These are phyloP conservation scores for Silurus glanis DNA, from an alignment of 2,113 vertebrate species.

Conservation along the genomic window DNA sequence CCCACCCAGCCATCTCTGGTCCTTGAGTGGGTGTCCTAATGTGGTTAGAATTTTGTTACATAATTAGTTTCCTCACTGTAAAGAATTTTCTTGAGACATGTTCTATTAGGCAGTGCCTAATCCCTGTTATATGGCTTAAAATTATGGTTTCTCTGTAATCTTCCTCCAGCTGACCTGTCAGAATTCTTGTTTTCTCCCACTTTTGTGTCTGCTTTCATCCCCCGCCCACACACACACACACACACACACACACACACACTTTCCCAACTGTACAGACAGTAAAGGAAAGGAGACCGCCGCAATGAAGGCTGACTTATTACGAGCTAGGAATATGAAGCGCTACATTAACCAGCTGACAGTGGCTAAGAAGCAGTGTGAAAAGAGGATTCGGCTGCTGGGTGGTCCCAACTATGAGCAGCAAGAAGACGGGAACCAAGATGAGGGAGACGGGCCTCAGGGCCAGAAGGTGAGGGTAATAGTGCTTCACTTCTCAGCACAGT, in stretches of 20 bases:
- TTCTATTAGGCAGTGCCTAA: not conserved
- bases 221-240: not conserved
- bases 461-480: slow-evolving; percentile 79
- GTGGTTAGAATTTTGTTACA: not conserved
- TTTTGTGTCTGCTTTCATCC: not conserved
- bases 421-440: slow-evolving; percentile 81
- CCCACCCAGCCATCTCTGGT: not conserved
- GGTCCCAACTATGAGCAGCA: slow-evolving; percentile 90
- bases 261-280: slow-evolving; percentile 65
- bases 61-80: not conserved
- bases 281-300: slow-evolving; percentile 94
- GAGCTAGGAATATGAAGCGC: slow-evolving; percentile 95
- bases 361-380: slow-evolving; percentile 98
- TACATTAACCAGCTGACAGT: slow-evolving; percentile 98
- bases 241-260: not conserved
- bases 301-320: slow-evolving; percentile 94
- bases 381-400: slow-evolving; percentile 87
- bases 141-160: not conserved
- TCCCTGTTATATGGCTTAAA: not conserved
- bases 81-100: not conserved
- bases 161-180: not conserved
- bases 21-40: not conserved
- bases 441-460: slow-evolving; percentile 83
- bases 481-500: not conserved
- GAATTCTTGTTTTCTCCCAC: not conserved